Base-by-base conservation (phyloP, 2,797 vertebrate species). In the Babyrousa celebensis region DNA sequence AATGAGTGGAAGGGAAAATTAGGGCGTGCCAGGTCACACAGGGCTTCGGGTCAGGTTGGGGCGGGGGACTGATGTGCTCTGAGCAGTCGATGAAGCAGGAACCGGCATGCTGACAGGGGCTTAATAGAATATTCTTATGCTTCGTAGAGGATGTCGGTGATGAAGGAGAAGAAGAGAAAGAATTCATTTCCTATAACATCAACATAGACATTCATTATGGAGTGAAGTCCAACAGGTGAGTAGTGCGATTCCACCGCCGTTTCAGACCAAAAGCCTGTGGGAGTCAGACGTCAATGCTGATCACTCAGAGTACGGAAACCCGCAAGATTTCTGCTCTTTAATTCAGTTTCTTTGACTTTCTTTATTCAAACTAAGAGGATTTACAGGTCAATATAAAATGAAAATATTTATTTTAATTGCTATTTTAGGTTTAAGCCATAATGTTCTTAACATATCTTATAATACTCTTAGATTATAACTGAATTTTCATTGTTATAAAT, bases 151-250 rank as follows among this genome's bases (percentile, higher is more conserved):
- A 99, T 97, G 99, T 99, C 84, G 99, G 99, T 43, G 99, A 99
- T 98, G 99, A 99, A 99, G 99, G 99, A 96, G 99, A 99, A 97
- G 99, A 99, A 92, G 99, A 99, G 97, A 99, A 99, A 95, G 99
- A 99, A 97, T 99, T 99, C 97, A 99, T 99, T 98, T 99, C 99
- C 62, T 99, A 99, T 97, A 99, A 98, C 96, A 96, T 99, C 98
- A 99, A 98, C 98, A 99, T 99, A 97, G 99, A 99, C 98, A 99
- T 99, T 96, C 99, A 99, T 98, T 99, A 99, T 94, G 99, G 99
- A n/a, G 97, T 99, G 80, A 99, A 99, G 97, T 99, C 99, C 58
- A 99, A 99, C 98, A 99, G 99, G 99, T 99, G 98, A 98, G 98
- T 97, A 6, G 20, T 36, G 4, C 6, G 60, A 12, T 1, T 17